phyloP scores from a whole-genome alignment of 2,797 vertebrate species.

The Urophycis tenuis region DNA sequence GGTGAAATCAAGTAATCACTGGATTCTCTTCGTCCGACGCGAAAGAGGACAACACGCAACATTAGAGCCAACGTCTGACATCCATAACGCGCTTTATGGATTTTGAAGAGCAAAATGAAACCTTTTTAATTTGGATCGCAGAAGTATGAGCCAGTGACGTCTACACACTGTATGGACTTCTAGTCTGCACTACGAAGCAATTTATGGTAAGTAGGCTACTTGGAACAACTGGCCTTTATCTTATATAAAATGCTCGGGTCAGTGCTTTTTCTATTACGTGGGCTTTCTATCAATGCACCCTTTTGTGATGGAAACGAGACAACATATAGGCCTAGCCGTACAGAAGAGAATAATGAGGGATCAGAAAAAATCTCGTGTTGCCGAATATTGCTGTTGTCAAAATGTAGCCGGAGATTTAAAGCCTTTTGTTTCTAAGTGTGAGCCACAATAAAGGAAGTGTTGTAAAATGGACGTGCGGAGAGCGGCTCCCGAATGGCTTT shows the following conservation, averaged over 20 bases:
- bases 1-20: conserved; percentile 60
- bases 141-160: conserved; percentile 58
- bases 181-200: conserved; percentile 70
- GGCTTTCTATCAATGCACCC: not conserved
- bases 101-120: conserved; percentile 63
- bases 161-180: conserved; percentile 70
- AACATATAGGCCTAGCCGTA: conserved; percentile 12
- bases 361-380: conserved; percentile 29
- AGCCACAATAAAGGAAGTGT: conserved; percentile 60
- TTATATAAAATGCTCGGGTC: not conserved
- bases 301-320: conserved; percentile 19
- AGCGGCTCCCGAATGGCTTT: conserved; percentile 53
- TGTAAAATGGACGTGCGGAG: conserved; percentile 62
- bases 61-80: conserved; percentile 48
- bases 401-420: conserved; percentile 35
- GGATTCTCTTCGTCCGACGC: conserved; percentile 43
- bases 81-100: conserved; percentile 54
- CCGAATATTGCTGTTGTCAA: conserved; percentile 28
- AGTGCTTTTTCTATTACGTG: not conserved
- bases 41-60: conserved; percentile 61
- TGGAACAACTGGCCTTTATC: not conserved
- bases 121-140: conserved; percentile 58
- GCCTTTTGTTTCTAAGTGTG: conserved; percentile 60
- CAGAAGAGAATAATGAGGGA: conserved; percentile 19
- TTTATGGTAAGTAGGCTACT: conserved; percentile 72